Conservation (phyloP, 2,113 vertebrate species). For the Trachemys scripta region DNA sequence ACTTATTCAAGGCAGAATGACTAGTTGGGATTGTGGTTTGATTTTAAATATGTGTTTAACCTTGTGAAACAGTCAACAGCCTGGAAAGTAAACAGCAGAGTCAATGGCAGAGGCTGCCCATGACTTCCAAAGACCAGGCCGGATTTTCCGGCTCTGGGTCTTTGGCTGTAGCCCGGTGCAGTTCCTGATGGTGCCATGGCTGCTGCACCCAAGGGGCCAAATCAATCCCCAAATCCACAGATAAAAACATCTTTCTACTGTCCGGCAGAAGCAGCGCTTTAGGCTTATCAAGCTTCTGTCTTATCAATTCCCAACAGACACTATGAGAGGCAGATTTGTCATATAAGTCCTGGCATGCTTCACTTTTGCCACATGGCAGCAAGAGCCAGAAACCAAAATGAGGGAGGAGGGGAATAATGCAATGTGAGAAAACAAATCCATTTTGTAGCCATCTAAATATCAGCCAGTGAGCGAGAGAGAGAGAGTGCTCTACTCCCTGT, state of each 20-base stretch:
- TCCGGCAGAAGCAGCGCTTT: slow-evolving; percentile 14
- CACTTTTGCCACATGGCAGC: neutral
- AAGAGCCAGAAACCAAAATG: neutral
- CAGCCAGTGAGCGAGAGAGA: neutral
- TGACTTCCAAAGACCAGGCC: slow-evolving; percentile 18
- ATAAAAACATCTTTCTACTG: neutral
- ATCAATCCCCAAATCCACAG: neutral
- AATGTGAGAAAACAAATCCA: neutral
- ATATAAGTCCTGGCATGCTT: neutral
- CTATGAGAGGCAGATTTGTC: slow-evolving; percentile 37
- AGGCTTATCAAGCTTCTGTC: slow-evolving; percentile 39
- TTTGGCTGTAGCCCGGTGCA: slow-evolving; percentile 37
- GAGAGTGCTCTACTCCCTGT: accelerated
- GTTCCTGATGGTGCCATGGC: neutral
- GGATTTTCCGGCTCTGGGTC: slow-evolving; percentile 28
- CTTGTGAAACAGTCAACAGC: slow-evolving; percentile 68
- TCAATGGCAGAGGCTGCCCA: slow-evolving; percentile 46
- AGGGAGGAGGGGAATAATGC: neutral
- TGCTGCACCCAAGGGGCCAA: neutral
- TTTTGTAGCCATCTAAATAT: neutral
- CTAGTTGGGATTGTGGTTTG: slow-evolving; percentile 70
- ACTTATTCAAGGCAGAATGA: slow-evolving; percentile 70
- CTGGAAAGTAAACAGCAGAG: slow-evolving; percentile 67
- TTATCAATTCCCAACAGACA: slow-evolving; percentile 68
- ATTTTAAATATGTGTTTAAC: slow-evolving; percentile 74